phyloP scores from a whole-genome alignment of 2,797 vertebrate genomes.

The Fundulus diaphanus region DNA sequence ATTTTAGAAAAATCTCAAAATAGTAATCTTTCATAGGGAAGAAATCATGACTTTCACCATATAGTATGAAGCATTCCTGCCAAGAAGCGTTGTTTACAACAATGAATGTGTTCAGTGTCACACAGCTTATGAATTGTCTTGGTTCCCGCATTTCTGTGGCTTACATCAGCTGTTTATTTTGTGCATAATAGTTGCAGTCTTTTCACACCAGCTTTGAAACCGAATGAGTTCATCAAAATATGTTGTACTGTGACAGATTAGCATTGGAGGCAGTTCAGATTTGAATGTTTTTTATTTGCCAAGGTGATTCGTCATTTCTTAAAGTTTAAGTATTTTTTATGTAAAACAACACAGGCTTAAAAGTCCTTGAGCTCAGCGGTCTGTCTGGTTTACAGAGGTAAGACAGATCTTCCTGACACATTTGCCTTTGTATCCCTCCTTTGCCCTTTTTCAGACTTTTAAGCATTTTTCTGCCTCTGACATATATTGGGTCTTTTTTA shows the following conservation, averaged over 20 bases:
- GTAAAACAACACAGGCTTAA: constrained; percentile 42
- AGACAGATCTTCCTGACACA: constrained; percentile 53
- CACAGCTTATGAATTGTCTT: not conserved
- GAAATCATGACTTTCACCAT: not conserved
- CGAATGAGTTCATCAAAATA: constrained; percentile 50
- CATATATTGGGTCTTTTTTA: constrained; percentile 8
- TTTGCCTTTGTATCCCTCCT: constrained; percentile 47
- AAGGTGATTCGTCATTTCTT: constrained; percentile 45
- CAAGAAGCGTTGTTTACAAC: constrained; percentile 1
- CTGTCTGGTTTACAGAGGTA: constrained; percentile 55
- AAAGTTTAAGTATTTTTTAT: constrained; percentile 40
- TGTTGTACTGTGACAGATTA: constrained; percentile 49
- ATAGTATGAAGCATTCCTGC: not conserved
- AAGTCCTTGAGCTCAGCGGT: constrained; percentile 67
- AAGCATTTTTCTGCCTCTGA: constrained; percentile 21
- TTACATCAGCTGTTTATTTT: constrained; percentile 28
- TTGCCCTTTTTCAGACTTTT: constrained; percentile 21
- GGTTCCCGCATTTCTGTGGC: constrained; percentile 15
- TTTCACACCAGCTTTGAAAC: constrained; percentile 51
- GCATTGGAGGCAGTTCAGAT: constrained; percentile 22
- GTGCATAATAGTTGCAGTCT: constrained; percentile 27
- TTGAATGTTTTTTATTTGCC: constrained; percentile 32
- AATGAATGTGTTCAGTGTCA: constrained; percentile 16
- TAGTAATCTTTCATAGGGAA: not conserved
- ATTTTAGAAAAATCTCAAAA: not conserved